These are phyloP conservation scores for Osmoderma eremita DNA, from an alignment of 2,888 invertebrate genomes.

Conservation along the genomic window DNA sequence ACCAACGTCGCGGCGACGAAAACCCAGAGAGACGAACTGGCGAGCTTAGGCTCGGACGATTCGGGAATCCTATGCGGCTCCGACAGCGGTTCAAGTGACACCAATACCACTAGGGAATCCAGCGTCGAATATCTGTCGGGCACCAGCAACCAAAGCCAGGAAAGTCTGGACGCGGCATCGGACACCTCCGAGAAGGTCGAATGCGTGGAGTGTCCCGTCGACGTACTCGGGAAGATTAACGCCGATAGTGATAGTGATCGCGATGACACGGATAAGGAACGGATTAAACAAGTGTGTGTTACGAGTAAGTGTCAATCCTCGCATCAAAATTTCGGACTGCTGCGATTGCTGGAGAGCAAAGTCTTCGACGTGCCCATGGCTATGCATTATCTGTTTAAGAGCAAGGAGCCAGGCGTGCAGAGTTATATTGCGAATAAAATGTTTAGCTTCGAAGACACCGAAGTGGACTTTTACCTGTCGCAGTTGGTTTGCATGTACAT, in stretches of 20 bases:
- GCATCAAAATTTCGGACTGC: constrained; percentile 69
- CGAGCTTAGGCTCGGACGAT: constrained; percentile 80
- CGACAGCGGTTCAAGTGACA: constrained; percentile 65
- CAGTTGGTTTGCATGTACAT: constrained; percentile 98
- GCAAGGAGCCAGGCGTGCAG: constrained; percentile 97
- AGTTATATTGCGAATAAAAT: constrained; percentile 97
- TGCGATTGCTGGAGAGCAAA: constrained; percentile 96
- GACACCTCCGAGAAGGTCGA: constrained; percentile 36
- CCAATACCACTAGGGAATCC: constrained; percentile 65
- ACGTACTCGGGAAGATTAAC: constrained; percentile 50
- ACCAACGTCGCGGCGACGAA: constrained; percentile 59
- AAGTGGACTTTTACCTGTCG: constrained; percentile 97
- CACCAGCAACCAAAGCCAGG: constrained; percentile 72
- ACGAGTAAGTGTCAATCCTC: constrained; percentile 24
- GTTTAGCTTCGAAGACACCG: constrained; percentile 91
- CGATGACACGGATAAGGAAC: constrained; percentile 49
- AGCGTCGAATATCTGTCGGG: constrained; percentile 66
- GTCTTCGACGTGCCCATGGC: constrained; percentile 99
- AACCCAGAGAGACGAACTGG: constrained; percentile 69
- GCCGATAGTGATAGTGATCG: constrained; percentile 51
- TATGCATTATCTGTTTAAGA: constrained; percentile 96
- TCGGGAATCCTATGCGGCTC: constrained; percentile 78
- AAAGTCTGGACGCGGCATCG: constrained; percentile 74
- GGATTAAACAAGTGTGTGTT: constrained; percentile 51
- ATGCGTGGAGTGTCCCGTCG: constrained; percentile 43